Percentiles rank a stretch among this genome's conserved stretches.
Conservation (phyloP, 2,797 vertebrate species). For the Galagoides demidoff region DNA sequence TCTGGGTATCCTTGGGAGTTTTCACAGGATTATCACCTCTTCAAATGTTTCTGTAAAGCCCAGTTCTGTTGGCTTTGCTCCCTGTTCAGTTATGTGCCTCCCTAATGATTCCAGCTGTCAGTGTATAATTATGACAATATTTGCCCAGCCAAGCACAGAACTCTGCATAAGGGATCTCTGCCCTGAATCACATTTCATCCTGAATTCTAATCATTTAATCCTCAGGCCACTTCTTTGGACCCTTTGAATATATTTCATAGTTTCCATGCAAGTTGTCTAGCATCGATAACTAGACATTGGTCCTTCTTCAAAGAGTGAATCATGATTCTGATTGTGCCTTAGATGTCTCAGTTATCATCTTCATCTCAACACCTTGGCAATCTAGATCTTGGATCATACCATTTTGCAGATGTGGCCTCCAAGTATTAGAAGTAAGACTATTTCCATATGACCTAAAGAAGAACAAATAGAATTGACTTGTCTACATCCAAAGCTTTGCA, state of each 20-base stretch:
- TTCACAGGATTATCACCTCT: constrained; percentile 74
- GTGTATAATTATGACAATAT: constrained; percentile 13
- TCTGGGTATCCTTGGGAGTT: constrained; percentile 59
- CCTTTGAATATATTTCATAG: not conserved
- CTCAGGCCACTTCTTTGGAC: constrained; percentile 36
- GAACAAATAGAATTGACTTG: constrained; percentile 44
- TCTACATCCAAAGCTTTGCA: constrained; percentile 13
- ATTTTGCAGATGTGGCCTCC: not conserved
- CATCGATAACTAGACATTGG: not conserved
- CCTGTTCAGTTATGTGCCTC: constrained; percentile 46
- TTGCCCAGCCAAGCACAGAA: not conserved
- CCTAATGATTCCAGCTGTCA: constrained; percentile 57
- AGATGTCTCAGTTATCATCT: constrained; percentile 23
- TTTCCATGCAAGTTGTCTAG: not conserved
- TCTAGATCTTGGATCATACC: not conserved
- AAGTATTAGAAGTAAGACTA: not conserved
- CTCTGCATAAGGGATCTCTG: constrained; percentile 26
- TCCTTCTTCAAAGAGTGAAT: not conserved
- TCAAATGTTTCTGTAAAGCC: constrained; percentile 53
- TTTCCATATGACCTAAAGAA: constrained; percentile 47
- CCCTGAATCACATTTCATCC: constrained; percentile 23
- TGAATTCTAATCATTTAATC: constrained; percentile 23
- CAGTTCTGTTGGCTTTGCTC: constrained; percentile 54
- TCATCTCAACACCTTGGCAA: not conserved
- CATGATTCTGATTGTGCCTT: not conserved